Evolutionary conservation across 1,140 invertebrate species (phyloP).

Genomic region (Drosophila parvula): DNA sequence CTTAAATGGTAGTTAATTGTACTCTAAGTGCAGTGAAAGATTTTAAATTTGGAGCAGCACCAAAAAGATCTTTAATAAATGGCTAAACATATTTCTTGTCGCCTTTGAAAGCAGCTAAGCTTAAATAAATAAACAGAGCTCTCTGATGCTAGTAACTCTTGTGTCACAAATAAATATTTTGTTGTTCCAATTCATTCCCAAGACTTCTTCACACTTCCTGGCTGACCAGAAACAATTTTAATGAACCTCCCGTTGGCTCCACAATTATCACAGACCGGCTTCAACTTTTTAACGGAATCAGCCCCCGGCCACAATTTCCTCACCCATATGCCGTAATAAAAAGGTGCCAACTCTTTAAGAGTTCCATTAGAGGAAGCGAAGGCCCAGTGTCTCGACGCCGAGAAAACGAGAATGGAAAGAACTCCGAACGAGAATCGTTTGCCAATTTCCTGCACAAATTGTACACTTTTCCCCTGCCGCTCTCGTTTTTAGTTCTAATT

Average conservation of each 20-base stretch:
- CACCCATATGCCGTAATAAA: constrained; percentile 13
- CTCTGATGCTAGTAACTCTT: neutral
- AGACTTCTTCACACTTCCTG: constrained; percentile 22
- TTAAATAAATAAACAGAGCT: neutral
- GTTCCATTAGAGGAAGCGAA: constrained; percentile 12
- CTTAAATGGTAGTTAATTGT: no score
- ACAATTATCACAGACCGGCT: constrained; percentile 40
- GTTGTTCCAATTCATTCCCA: neutral
- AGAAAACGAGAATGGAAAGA: constrained; percentile 28
- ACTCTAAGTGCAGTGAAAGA: no score
- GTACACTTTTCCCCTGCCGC: constrained; percentile 23
- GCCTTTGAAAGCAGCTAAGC: no score
- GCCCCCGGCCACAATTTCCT: constrained; percentile 45
- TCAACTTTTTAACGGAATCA: constrained; percentile 18
- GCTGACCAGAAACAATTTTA: constrained; percentile 21
- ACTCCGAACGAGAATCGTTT: constrained; percentile 41
- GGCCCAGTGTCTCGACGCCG: constrained; percentile 27
- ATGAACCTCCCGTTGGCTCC: constrained; percentile 17
- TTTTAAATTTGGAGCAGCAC: no score
- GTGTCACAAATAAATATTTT: neutral
- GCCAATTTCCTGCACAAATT: constrained; percentile 70
- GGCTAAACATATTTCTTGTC: no score
- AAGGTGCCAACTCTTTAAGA: constrained; percentile 62
- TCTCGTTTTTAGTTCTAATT: constrained; percentile 60
- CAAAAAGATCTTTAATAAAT: no score